Percentiles rank a stretch among this genome's conserved stretches.
These are phyloP conservation scores for Pycnomerus fuliginosus DNA, from an alignment of 2,888 invertebrate species.

Conservation along the genomic window DNA sequence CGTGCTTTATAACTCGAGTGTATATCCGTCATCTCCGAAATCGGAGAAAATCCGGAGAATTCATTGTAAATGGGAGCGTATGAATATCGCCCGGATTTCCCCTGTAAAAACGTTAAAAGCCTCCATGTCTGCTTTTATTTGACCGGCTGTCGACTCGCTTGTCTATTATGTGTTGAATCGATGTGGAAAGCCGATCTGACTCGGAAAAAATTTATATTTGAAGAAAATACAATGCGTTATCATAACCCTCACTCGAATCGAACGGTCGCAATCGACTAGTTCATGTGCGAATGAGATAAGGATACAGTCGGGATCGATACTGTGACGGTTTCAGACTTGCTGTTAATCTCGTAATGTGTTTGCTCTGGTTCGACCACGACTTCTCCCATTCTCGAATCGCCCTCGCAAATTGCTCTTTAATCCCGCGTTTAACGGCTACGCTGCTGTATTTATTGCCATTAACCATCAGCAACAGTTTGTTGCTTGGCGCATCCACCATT, in stretches of 20 bases:
- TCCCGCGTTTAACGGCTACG: slow-evolving; percentile 33
- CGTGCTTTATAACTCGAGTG: no score
- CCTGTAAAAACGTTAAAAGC: slow-evolving; percentile 42
- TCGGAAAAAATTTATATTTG: not conserved
- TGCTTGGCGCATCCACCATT: not conserved
- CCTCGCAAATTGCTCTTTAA: slow-evolving; percentile 30
- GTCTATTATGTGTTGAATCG: slow-evolving; percentile 38
- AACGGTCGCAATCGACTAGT: slow-evolving; percentile 40
- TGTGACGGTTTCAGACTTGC: slow-evolving; percentile 24
- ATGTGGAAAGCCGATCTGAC: no score
- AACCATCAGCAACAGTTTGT: no score
- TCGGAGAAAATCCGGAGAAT: no score
- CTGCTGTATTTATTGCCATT: no score
- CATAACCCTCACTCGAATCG: slow-evolving; percentile 17
- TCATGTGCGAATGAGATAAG: slow-evolving; percentile 49
- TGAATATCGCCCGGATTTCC: slow-evolving; percentile 31
- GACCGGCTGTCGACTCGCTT: slow-evolving; percentile 41
- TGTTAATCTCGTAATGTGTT: slow-evolving; percentile 40
- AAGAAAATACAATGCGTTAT: slow-evolving; percentile 2
- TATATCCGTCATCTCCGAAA: no score
- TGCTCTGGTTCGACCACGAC: slow-evolving; percentile 31
- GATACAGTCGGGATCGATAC: slow-evolving; percentile 44
- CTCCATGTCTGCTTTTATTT: slow-evolving; percentile 42
- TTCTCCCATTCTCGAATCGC: slow-evolving; percentile 37
- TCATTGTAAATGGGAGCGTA: slow-evolving; percentile 4